Evolutionary conservation across 35 echinoderm and acorn worm species (phyloP).

Genomic region (Heliocidaris erythrogramma): DNA sequence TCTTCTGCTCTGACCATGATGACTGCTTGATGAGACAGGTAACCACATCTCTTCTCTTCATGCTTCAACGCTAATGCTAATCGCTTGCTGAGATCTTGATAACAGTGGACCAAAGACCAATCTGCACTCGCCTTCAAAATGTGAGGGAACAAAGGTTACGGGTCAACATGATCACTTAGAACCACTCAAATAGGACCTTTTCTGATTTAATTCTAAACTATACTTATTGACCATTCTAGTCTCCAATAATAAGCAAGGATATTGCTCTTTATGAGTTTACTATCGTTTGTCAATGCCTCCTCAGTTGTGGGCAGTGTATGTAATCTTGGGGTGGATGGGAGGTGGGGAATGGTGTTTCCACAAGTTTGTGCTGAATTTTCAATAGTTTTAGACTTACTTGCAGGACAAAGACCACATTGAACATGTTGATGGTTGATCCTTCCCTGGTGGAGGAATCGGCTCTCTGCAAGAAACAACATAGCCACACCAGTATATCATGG

Average conservation of each 20-base stretch:
- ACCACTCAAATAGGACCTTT: no score
- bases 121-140: constrained; percentile 76
- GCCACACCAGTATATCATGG: not conserved
- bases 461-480: constrained; percentile 35
- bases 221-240: no score
- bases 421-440: constrained; percentile 87
- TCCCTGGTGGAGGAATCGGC: constrained; percentile 64
- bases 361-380: no score
- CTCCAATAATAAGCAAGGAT: no score
- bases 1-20: constrained; percentile 83
- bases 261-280: no score
- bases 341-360: no score
- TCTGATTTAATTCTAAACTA: no score
- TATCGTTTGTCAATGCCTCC: no score
- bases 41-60: constrained; percentile 95
- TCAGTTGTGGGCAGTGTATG: no score
- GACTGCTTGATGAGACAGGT: constrained; percentile 85
- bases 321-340: no score
- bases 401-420: constrained; percentile 94
- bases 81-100: constrained; percentile 94
- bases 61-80: constrained; percentile 87
- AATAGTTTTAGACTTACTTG: constrained; percentile 64
- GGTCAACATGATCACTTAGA: not conserved
- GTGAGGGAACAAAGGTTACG: not conserved
- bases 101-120: constrained; percentile 82